Percentiles rank a stretch among this genome's conserved stretches.
Evolutionary conservation across 1,140 invertebrate genomes (phyloP).

Genomic region (Amphibalanus amphitrite): DNA sequence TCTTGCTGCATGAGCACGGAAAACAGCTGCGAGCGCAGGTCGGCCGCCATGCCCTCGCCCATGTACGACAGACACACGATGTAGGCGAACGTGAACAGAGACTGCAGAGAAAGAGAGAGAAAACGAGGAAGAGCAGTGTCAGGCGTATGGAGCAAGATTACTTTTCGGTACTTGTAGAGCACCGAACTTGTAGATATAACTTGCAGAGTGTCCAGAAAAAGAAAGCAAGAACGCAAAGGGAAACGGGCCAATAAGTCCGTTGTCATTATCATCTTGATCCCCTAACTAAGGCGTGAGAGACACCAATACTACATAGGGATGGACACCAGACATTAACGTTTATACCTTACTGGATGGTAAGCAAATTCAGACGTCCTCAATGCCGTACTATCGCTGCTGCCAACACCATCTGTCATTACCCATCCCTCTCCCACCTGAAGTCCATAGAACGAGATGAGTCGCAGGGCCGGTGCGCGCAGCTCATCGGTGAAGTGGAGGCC

Average conservation of each 20-base stretch:
- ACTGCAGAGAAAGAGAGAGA: constrained; percentile 36
- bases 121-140: neutral
- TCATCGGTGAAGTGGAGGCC: constrained; percentile 36
- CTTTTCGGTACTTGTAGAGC: neutral
- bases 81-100: constrained; percentile 70
- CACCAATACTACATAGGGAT: constrained; percentile 20
- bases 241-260: neutral
- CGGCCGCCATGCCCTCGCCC: constrained; percentile 65
- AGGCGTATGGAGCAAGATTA: neutral
- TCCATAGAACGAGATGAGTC: constrained; percentile 43
- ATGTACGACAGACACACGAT: constrained; percentile 67
- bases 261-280: neutral
- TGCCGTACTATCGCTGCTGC: too few relatives aligned
- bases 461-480: constrained; percentile 44
- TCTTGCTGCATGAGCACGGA: constrained; percentile 67
- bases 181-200: neutral
- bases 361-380: too few relatives aligned
- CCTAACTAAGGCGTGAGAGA: too few relatives aligned
- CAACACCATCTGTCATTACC: too few relatives aligned
- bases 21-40: constrained; percentile 66
- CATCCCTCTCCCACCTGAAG: neutral
- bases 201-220: neutral
- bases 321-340: too few relatives aligned
- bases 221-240: neutral
- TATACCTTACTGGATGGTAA: too few relatives aligned